Conservation (phyloP, 2,797 vertebrate species). For the Mus caroli region DNA sequence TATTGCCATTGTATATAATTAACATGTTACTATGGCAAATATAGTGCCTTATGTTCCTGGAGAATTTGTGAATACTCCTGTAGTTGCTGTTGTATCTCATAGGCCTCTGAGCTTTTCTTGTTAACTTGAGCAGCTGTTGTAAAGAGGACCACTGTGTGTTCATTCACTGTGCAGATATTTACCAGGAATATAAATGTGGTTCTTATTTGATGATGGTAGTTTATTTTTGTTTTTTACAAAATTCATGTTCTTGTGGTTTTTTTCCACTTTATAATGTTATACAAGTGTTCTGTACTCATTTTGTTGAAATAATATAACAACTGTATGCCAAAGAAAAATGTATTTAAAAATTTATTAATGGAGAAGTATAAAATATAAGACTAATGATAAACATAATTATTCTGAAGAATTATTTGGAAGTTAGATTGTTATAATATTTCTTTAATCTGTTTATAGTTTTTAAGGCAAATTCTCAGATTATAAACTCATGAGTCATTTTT, state of each 20-base stretch:
- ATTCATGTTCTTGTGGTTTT: slow-evolving; percentile 3
- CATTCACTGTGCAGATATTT: slow-evolving; percentile 23
- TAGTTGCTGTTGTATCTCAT: not conserved
- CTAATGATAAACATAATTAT: slow-evolving; percentile 59
- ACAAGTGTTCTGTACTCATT: slow-evolving; percentile 20
- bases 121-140: slow-evolving; percentile 45
- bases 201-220: slow-evolving; percentile 48
- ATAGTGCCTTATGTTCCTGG: not conserved
- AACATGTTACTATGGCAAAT: not conserved
- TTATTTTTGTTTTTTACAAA: slow-evolving; percentile 9
- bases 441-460: slow-evolving; percentile 61
- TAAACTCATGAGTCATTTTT: slow-evolving; percentile 31
- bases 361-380: slow-evolving; percentile 55
- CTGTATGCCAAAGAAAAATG: not conserved
- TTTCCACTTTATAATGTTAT: slow-evolving; percentile 50
- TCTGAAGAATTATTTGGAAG: slow-evolving; percentile 64
- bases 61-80: slow-evolving; percentile 42
- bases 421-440: slow-evolving; percentile 12
- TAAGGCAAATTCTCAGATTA: slow-evolving; percentile 60
- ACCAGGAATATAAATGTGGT: slow-evolving; percentile 18
- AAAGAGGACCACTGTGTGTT: slow-evolving; percentile 44
- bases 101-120: not conserved
- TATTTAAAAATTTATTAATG: not conserved
- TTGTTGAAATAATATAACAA: slow-evolving; percentile 41
- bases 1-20: slow-evolving; percentile 27